Percentiles rank a stretch among this genome's conserved stretches.
Evolutionary conservation across 2,113 vertebrate species (phyloP).

Genomic region (Tragelaphus scriptus): DNA sequence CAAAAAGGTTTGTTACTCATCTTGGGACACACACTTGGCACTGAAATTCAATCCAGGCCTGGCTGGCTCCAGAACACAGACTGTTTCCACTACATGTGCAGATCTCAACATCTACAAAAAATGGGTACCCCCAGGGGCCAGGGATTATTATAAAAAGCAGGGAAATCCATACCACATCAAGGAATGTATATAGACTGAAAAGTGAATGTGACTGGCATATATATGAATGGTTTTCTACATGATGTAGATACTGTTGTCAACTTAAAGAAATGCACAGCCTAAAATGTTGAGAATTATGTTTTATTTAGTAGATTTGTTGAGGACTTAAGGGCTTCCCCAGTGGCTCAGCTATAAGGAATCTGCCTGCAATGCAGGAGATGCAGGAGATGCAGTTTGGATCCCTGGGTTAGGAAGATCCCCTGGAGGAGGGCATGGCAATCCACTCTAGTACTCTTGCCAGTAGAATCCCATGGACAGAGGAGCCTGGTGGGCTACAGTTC

Average conservation of each 20-base stretch:
- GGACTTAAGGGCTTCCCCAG: neutral
- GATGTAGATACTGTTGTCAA: neutral
- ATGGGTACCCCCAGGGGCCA: neutral
- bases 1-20: neutral
- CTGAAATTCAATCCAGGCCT: neutral
- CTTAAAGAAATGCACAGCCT: neutral
- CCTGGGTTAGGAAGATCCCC: neutral
- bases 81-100: neutral
- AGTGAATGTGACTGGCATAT: neutral
- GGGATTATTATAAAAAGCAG: neutral
- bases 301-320: neutral
- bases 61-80: neutral
- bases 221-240: neutral
- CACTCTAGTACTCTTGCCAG: neutral
- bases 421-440: neutral
- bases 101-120: neutral
- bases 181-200: neutral
- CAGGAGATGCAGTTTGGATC: neutral
- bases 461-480: neutral
- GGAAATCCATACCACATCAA: neutral
- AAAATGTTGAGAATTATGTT: neutral
- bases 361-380: neutral
- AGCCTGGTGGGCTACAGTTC: neutral
- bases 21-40: neutral
- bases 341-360: neutral